Evolutionary conservation across 1,140 invertebrate genomes (phyloP).

Genomic region (Penaeus japonicus): DNA sequence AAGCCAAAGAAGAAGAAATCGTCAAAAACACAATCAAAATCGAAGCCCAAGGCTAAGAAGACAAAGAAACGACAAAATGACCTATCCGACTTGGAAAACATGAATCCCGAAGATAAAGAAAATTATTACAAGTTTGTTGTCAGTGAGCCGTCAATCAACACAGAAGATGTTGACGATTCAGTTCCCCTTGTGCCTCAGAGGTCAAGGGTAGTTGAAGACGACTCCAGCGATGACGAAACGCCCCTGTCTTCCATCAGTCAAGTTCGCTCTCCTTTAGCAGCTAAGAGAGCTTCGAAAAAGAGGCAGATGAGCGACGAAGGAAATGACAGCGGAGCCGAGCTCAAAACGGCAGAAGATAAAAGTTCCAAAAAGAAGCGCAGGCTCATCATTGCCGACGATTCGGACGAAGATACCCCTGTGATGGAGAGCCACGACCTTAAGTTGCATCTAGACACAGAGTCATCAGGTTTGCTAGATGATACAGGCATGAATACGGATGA

Average conservation of each 20-base stretch:
- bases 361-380: conserved; percentile 30
- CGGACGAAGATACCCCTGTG: not conserved
- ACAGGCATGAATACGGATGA: not conserved
- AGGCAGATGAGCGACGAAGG: not conserved
- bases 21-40: not conserved
- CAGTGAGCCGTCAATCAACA: not conserved
- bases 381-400: conserved; percentile 3
- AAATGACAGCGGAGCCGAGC: not conserved
- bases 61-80: not conserved
- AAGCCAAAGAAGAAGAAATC: not conserved
- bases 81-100: not conserved
- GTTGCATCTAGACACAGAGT: conserved; percentile 27
- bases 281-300: not conserved
- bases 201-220: not conserved
- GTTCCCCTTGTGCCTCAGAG: not conserved
- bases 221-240: conserved; percentile 34
- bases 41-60: not conserved
- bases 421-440: conserved; percentile 13
- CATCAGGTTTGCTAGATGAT: not conserved
- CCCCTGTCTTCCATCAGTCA: not conserved
- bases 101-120: conserved; percentile 1
- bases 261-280: not conserved
- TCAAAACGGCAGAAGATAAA: not conserved
- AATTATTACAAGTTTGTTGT: not conserved
- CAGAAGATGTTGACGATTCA: not conserved